phyloP scores from a whole-genome alignment of 2,888 invertebrate species.

The Lordiphosa andalusiaca region DNA sequence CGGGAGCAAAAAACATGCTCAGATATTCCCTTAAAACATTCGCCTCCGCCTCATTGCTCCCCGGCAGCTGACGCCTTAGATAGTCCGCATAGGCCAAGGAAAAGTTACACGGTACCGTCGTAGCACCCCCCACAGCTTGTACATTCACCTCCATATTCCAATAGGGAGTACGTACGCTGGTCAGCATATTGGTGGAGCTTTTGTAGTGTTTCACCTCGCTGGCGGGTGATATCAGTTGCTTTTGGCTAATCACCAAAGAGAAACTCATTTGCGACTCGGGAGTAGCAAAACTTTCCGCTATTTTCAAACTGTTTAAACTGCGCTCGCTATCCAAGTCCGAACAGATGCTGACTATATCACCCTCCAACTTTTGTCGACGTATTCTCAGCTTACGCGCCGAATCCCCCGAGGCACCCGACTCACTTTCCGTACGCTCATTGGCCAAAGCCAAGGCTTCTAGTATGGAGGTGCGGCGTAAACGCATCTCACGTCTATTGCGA shows the following conservation, averaged over 20 bases:
- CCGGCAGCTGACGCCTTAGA: conserved; percentile 7
- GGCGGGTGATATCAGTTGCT: not conserved
- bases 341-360: too few relatives aligned
- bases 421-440: not conserved
- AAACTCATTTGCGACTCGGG: conserved; percentile 10
- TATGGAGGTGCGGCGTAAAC: not conserved
- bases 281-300: not conserved
- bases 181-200: not conserved
- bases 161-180: not conserved
- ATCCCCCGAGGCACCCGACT: not conserved
- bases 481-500: not conserved
- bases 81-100: conserved; percentile 13
- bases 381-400: too few relatives aligned
- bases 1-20: conserved; percentile 29
- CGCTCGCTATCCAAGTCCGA: too few relatives aligned
- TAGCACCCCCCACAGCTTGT: not conserved
- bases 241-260: not conserved
- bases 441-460: conserved; percentile 4
- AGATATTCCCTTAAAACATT: conserved; percentile 28
- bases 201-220: not conserved
- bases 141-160: conserved; percentile 16
- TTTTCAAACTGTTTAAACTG: not conserved
- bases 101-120: conserved; percentile 1
- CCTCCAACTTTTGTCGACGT: not conserved
- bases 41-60: conserved; percentile 11